phyloP scores from a whole-genome alignment of 2,888 invertebrate genomes.

The Drosophila tripunctata region DNA sequence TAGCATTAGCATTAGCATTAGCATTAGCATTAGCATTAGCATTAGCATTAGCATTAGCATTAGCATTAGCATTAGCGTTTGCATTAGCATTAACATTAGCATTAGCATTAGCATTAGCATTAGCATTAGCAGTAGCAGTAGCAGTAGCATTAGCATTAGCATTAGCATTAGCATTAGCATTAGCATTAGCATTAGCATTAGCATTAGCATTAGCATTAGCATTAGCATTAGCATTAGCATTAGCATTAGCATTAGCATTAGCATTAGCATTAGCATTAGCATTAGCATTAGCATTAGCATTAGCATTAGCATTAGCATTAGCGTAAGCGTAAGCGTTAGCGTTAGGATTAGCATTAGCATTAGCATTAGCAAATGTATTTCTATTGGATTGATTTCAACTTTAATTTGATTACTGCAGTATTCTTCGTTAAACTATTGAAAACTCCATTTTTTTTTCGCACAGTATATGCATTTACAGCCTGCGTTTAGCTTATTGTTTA shows the following conservation, averaged over 20 bases:
- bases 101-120: background rate
- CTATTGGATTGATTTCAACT: no score
- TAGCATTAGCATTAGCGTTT: background rate
- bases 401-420: no score
- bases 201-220: background rate
- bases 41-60: slow-evolving; percentile 5
- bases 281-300: background rate
- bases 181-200: background rate
- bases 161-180: background rate
- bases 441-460: slow-evolving; percentile 8
- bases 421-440: no score
- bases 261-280: background rate
- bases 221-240: slow-evolving; percentile 1
- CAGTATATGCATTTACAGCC: slow-evolving; percentile 25
- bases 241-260: background rate
- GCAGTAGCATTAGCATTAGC: background rate
- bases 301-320: background rate
- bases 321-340: background rate
- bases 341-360: no score
- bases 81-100: background rate
- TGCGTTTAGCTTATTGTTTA: slow-evolving; percentile 30
- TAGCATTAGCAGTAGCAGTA: background rate
- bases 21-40: slow-evolving; percentile 1
- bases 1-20: slow-evolving; percentile 1
- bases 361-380: background rate